Conservation (phyloP, 2,113 vertebrate genomes). For the Eurypyga helias region DNA sequence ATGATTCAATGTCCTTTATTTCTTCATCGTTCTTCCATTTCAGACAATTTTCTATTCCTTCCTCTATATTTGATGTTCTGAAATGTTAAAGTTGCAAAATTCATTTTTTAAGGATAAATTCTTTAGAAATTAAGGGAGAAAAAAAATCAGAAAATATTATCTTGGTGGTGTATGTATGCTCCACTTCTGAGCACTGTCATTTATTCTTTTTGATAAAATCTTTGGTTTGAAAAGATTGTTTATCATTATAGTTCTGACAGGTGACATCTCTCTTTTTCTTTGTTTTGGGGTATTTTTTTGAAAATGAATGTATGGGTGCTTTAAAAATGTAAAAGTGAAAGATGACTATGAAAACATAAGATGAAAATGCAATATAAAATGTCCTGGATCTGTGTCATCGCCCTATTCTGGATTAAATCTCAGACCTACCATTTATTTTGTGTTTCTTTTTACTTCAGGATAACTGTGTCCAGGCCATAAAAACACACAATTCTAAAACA, state of each 20-base stretch:
- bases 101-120: neutral
- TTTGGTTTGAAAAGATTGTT: neutral
- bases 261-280: neutral
- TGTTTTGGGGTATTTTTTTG: neutral
- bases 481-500: neutral
- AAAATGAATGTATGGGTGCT: rapidly evolving
- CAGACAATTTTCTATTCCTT: neutral
- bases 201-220: neutral
- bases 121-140: neutral
- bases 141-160: neutral
- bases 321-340: neutral
- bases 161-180: neutral
- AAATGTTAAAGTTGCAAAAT: neutral
- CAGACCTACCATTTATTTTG: neutral
- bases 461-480: neutral
- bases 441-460: neutral
- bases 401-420: neutral
- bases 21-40: neutral
- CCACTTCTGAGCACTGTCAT: neutral
- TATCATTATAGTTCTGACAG: neutral
- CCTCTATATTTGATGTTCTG: neutral
- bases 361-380: neutral
- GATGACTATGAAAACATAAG: neutral
- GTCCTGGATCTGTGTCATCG: neutral
- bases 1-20: neutral